Evolutionary conservation across 2,888 invertebrate species (phyloP).

Genomic region (Mesorhabditis spiculigera): DNA sequence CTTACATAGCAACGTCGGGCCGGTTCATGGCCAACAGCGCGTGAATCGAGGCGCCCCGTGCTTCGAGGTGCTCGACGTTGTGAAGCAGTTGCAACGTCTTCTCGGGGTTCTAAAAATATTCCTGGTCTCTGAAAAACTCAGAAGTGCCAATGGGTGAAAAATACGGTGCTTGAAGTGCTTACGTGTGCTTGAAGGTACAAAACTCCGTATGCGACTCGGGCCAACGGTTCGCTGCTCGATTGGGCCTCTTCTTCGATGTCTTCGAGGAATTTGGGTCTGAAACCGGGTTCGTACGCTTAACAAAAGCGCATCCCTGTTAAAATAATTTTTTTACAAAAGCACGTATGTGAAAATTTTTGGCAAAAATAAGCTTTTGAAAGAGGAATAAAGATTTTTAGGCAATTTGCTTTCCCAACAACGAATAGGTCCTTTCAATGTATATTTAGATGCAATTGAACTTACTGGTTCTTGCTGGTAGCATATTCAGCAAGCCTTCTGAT

Average conservation of each 20-base stretch:
- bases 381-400: too few species aligned
- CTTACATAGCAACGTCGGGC: slow-evolving; percentile 76
- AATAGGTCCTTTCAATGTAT: too few species aligned
- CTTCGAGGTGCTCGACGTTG: slow-evolving; percentile 80
- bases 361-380: too few species aligned
- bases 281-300: too few species aligned
- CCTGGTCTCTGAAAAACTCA: too few species aligned
- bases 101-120: slow-evolving; percentile 81
- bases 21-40: slow-evolving; percentile 71
- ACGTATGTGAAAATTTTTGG: too few species aligned
- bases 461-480: not conserved
- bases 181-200: not conserved
- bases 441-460: too few species aligned
- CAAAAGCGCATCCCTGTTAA: too few species aligned
- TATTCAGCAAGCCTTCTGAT: slow-evolving; percentile 80
- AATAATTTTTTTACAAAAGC: too few species aligned
- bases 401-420: too few species aligned
- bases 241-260: not conserved
- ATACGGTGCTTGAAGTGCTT: too few species aligned
- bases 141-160: too few species aligned
- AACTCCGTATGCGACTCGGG: not conserved
- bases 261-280: not conserved
- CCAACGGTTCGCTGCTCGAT: not conserved
- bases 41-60: slow-evolving; percentile 60
- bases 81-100: slow-evolving; percentile 81